Evolutionary conservation across 2,888 invertebrate genomes (phyloP).

Genomic region (Adelognathus sp.): DNA sequence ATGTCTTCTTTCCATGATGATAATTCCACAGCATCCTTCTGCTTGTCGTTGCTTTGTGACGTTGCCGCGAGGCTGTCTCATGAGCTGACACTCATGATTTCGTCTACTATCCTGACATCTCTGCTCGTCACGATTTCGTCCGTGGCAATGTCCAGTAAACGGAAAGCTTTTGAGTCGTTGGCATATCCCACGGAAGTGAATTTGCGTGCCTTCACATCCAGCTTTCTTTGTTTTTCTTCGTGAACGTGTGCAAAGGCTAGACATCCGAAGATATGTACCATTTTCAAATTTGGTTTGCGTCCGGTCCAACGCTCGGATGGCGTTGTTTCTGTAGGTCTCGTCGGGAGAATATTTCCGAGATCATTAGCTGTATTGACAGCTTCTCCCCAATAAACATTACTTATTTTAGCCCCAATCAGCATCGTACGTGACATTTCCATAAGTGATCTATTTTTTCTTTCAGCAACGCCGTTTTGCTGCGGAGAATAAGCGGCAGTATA

Average conservation of each 20-base stretch:
- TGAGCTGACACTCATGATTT: conserved; percentile 10
- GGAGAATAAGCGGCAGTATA: conserved; percentile 64
- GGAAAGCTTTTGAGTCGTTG: conserved; percentile 39
- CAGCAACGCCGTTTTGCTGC: conserved; percentile 66
- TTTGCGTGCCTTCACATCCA: conserved; percentile 40
- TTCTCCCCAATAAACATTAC: conserved; percentile 68
- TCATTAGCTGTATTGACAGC: conserved; percentile 66
- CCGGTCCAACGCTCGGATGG: conserved; percentile 41
- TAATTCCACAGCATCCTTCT: not conserved
- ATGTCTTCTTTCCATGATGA: not conserved
- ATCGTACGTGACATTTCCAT: conserved; percentile 67
- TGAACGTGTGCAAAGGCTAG: conserved; percentile 43
- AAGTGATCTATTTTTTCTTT: conserved; percentile 64
- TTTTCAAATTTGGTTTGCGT: conserved; percentile 35
- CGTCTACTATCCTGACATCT: conserved; percentile 37
- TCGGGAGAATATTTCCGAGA: conserved; percentile 63
- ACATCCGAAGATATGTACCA: conserved; percentile 48
- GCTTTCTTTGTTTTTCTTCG: conserved; percentile 42
- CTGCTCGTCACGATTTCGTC: conserved; percentile 32
- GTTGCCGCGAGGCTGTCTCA: not conserved
- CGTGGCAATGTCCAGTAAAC: conserved; percentile 30
- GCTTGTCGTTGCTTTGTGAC: not conserved
- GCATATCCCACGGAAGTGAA: conserved; percentile 44
- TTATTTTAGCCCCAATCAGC: conserved; percentile 64
- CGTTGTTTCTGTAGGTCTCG: conserved; percentile 32